Percentiles rank a stretch among this genome's conserved stretches.
phyloP scores from a whole-genome alignment of 2,888 invertebrate genomes.

The Tachystola acroxantha region DNA sequence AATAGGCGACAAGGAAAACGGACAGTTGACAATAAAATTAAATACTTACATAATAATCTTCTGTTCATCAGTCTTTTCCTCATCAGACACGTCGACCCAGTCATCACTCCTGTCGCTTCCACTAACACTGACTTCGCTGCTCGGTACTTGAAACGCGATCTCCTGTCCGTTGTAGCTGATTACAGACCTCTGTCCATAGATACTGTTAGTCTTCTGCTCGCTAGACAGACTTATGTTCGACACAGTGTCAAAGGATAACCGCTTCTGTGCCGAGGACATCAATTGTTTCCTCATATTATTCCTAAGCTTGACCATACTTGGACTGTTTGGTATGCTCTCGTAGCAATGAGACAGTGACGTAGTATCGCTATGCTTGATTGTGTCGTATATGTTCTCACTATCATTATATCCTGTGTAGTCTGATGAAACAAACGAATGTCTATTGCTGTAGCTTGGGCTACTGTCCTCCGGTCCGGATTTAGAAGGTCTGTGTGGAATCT shows the following conservation, averaged over 20 bases:
- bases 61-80: conserved; percentile 68
- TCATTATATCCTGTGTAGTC: conserved; percentile 65
- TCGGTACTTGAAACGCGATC: conserved; percentile 71
- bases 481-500: conserved; percentile 50
- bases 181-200: conserved; percentile 76
- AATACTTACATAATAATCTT: conserved; percentile 80
- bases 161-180: conserved; percentile 70
- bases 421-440: conserved; percentile 56
- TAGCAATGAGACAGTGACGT: conserved; percentile 77
- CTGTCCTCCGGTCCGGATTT: conserved; percentile 54
- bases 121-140: conserved; percentile 78
- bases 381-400: conserved; percentile 80
- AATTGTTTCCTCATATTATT: conserved; percentile 56
- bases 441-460: conserved; percentile 57
- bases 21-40: too few relatives aligned
- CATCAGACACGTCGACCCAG: conserved; percentile 82
- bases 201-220: conserved; percentile 80
- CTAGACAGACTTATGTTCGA: conserved; percentile 75
- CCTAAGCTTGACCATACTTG: conserved; percentile 63
- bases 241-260: conserved; percentile 65
- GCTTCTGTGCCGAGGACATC: conserved; percentile 54
- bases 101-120: conserved; percentile 82
- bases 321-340: conserved; percentile 77
- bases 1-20: too few relatives aligned
- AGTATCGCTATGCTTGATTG: conserved; percentile 76